A percentile compares a stretch with the other conserved stretches of the same genome.
These are phyloP conservation scores for Plebejus anna DNA, from an alignment of 2,888 invertebrate species.

Conservation along the genomic window DNA sequence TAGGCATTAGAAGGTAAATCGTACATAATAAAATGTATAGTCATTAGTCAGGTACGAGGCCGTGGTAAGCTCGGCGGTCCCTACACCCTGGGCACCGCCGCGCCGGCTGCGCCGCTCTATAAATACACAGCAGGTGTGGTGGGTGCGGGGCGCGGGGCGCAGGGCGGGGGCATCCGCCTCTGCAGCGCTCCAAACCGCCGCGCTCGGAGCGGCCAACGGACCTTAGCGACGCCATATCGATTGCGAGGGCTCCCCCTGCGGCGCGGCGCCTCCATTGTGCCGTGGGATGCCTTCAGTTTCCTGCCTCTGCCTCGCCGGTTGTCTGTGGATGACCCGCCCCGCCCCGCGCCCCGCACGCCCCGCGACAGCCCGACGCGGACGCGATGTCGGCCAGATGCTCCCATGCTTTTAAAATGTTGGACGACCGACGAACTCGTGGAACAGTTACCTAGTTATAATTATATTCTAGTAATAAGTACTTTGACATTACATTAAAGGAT, in stretches of 20 bases:
- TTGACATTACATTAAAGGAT: neutral
- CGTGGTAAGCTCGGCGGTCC: slow-evolving; percentile 58
- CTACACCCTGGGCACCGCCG: slow-evolving; percentile 69
- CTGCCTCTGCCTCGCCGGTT: slow-evolving; percentile 66
- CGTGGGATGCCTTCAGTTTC: slow-evolving; percentile 75
- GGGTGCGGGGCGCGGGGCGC: slow-evolving; percentile 56
- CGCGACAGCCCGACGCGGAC: slow-evolving; percentile 41
- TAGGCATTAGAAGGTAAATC: neutral
- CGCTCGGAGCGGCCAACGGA: slow-evolving; percentile 76
- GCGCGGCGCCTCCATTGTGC: slow-evolving; percentile 75
- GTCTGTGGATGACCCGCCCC: slow-evolving; percentile 52
- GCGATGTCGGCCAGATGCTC: slow-evolving; percentile 65
- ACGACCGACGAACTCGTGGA: slow-evolving; percentile 27
- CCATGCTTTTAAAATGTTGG: slow-evolving; percentile 42
- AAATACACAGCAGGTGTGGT: slow-evolving; percentile 78
- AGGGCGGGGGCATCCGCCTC: slow-evolving; percentile 72
- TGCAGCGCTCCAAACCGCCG: slow-evolving; percentile 70
- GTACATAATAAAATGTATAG: slow-evolving; percentile 1
- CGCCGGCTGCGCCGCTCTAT: slow-evolving; percentile 69
- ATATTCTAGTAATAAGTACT: neutral
- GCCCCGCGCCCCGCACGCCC: slow-evolving; percentile 44
- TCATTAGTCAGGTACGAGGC: slow-evolving; percentile 37
- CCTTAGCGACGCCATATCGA: slow-evolving; percentile 80
- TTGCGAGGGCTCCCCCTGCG: slow-evolving; percentile 80
- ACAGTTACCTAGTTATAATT: neutral